Evolutionary conservation across 2,113 vertebrate species (phyloP).

Genomic region (Boulengeromyrus knoepffleri): DNA sequence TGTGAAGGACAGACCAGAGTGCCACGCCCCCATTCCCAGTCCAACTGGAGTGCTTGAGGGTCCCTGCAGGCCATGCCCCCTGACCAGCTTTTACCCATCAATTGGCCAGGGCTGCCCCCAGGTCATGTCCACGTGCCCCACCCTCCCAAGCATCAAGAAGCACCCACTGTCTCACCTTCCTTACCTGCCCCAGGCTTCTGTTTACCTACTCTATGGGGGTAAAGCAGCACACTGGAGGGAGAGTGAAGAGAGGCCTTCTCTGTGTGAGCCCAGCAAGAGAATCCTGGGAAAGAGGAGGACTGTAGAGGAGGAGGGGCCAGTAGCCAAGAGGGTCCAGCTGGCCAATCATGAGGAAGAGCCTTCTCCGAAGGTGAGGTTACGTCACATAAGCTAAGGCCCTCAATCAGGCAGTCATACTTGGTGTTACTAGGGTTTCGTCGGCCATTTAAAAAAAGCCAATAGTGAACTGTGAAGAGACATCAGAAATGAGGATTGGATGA

Average conservation of each 20-base stretch:
- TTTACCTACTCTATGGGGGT: slow-evolving; percentile 70
- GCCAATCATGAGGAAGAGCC: slow-evolving; percentile 32
- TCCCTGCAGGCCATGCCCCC: slow-evolving; percentile 42
- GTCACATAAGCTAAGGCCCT: background rate
- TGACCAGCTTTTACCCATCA: slow-evolving; percentile 26
- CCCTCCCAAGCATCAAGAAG: slow-evolving; percentile 32
- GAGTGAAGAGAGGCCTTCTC: slow-evolving; percentile 28
- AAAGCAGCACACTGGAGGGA: background rate
- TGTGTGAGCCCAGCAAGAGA: slow-evolving; percentile 17
- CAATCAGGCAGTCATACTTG: background rate
- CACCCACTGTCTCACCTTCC: slow-evolving; percentile 62
- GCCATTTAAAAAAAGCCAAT: background rate
- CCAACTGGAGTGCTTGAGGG: slow-evolving; percentile 36
- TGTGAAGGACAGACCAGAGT: slow-evolving; percentile 13
- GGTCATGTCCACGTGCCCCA: background rate
- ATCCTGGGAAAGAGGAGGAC: slow-evolving; percentile 42
- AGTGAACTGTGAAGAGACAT: background rate
- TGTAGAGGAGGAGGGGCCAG: slow-evolving; percentile 47
- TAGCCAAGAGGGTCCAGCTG: slow-evolving; percentile 44
- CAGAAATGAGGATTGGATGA: background rate
- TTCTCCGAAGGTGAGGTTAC: slow-evolving; percentile 32
- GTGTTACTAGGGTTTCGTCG: background rate
- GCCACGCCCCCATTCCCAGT: background rate
- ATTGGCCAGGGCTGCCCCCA: slow-evolving; percentile 19
- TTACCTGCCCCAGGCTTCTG: slow-evolving; percentile 63